Conservation (phyloP, 1,140 invertebrate species). For the Ylistrum balloti region DNA sequence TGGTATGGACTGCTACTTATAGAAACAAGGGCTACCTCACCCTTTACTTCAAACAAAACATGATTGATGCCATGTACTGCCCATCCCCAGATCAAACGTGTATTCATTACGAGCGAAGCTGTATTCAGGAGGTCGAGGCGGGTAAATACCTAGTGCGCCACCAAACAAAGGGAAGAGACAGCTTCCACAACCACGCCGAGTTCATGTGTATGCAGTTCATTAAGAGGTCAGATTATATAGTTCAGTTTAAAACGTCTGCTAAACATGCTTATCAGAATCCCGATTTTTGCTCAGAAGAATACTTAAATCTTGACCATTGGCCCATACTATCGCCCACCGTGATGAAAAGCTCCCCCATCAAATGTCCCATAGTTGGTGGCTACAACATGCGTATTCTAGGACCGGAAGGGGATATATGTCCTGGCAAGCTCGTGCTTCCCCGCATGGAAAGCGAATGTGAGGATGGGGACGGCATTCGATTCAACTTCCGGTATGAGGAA, state of each 20-base stretch:
- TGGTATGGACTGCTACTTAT: neutral
- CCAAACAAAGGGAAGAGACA: constrained; percentile 46
- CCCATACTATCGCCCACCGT: constrained; percentile 61
- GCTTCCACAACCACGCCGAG: constrained; percentile 43
- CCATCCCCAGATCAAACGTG: neutral
- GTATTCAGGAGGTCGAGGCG: constrained; percentile 54
- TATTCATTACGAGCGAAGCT: constrained; percentile 46
- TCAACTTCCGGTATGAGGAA: constrained; percentile 67
- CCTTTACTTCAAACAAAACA: constrained; percentile 65
- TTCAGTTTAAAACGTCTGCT: constrained; percentile 68
- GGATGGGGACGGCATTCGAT: constrained; percentile 68
- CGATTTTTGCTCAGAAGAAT: constrained; percentile 61
- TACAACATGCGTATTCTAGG: constrained; percentile 68
- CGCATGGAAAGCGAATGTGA: constrained; percentile 76
- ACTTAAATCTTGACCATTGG: constrained; percentile 66
- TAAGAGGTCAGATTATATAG: constrained; percentile 64
- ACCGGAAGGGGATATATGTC: constrained; percentile 62
- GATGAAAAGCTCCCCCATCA: constrained; percentile 57
- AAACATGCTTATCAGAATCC: constrained; percentile 37
- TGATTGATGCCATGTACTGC: constrained; percentile 54
- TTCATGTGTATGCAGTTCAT: constrained; percentile 74
- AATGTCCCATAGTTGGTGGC: constrained; percentile 67
- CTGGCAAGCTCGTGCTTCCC: constrained; percentile 61
- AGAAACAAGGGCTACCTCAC: constrained; percentile 52
- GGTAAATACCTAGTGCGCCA: constrained; percentile 68